Conservation (phyloP, 2,888 invertebrate species). For the Emesis furor region DNA sequence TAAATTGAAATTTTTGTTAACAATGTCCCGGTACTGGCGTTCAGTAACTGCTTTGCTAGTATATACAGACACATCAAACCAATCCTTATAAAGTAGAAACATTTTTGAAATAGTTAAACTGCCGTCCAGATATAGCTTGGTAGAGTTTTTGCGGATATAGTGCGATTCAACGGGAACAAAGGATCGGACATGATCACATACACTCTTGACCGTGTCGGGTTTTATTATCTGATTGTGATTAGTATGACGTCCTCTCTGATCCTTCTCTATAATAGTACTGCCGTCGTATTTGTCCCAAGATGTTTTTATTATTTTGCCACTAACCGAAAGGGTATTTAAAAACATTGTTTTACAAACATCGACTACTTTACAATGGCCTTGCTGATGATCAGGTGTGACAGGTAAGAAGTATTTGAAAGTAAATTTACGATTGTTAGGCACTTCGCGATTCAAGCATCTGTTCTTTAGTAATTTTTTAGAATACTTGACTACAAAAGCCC, state of each 20-base stretch:
- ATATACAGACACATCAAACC: conserved; percentile 40
- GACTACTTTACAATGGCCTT: not conserved
- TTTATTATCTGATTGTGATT: not conserved
- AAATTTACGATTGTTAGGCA: conserved; percentile 1
- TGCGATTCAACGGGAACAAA: conserved; percentile 50
- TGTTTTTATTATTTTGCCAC: conserved; percentile 9
- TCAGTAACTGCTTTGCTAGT: not conserved
- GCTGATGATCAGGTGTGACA: not conserved
- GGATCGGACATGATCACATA: conserved; percentile 44
- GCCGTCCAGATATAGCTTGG: conserved; percentile 48
- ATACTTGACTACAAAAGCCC: conserved; percentile 8
- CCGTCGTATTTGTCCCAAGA: not conserved
- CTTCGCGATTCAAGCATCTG: not conserved
- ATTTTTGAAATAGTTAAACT: conserved; percentile 19
- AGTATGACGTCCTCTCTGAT: not conserved
- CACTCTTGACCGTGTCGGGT: conserved; percentile 32
- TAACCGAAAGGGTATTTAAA: not conserved
- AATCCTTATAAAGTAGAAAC: conserved; percentile 37
- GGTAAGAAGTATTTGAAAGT: not conserved
- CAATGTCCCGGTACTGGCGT: not conserved
- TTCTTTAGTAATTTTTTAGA: conserved; percentile 3
- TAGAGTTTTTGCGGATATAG: conserved; percentile 37
- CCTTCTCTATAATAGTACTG: not conserved
- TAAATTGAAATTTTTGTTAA: not conserved
- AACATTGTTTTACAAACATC: conserved; percentile 1